These are phyloP conservation scores for Casuarius casuarius DNA, from an alignment of 2,113 vertebrate species.

Conservation along the genomic window DNA sequence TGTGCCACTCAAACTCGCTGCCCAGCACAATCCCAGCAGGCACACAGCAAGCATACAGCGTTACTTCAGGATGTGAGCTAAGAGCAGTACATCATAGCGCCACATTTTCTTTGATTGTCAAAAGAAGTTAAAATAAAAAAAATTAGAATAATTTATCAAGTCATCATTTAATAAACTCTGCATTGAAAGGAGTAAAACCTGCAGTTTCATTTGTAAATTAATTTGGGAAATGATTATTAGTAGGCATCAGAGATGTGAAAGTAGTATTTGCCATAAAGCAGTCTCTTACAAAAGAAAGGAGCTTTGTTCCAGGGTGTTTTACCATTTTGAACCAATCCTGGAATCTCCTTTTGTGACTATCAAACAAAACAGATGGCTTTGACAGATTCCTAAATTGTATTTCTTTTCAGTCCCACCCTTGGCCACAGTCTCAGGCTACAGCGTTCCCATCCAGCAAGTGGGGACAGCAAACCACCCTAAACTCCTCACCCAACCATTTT, in stretches of 20 bases:
- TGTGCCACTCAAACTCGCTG: conserved; percentile 39
- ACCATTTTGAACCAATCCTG: not conserved
- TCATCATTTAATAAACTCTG: conserved; percentile 27
- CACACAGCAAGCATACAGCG: conserved; percentile 63
- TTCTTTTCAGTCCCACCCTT: not conserved
- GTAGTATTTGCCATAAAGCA: not conserved
- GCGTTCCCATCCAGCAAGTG: not conserved
- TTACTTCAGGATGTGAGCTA: conserved; percentile 74
- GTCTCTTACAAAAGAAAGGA: not conserved
- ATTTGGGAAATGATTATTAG: conserved; percentile 3
- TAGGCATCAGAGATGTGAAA: not conserved
- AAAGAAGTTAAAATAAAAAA: not conserved
- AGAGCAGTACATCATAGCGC: conserved; percentile 56
- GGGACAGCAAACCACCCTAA: not conserved
- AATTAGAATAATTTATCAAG: not conserved
- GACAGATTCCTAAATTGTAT: not conserved
- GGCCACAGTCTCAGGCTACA: fast-evolving
- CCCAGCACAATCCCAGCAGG: conserved; percentile 33
- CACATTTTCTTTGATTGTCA: conserved; percentile 56
- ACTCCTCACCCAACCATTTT: not conserved
- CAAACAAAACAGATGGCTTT: not conserved
- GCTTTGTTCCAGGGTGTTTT: not conserved
- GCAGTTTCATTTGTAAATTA: conserved; percentile 49
- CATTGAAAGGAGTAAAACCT: conserved; percentile 50
- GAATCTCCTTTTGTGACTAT: not conserved